Evolutionary conservation across 2,888 invertebrate genomes (phyloP).

Genomic region (Hedya salicella): DNA sequence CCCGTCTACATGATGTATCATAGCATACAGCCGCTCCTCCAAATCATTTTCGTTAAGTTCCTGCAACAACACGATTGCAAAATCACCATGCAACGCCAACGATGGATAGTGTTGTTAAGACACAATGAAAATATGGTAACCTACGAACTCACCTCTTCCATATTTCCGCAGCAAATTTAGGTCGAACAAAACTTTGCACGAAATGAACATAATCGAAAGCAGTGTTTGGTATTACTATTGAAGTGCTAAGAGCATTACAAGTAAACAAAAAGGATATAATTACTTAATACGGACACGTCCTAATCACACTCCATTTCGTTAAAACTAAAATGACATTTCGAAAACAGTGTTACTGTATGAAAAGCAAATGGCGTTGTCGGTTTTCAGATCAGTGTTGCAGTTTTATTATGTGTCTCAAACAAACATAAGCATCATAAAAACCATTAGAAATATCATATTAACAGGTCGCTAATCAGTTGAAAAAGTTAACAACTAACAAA

Average conservation of each 20-base stretch:
- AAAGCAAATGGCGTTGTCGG: background rate
- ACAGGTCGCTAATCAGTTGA: no score
- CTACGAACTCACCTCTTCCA: conserved; percentile 79
- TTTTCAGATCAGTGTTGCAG: background rate
- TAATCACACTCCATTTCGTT: conserved; percentile 66
- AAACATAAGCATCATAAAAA: background rate
- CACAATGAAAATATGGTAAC: conserved; percentile 73
- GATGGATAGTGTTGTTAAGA: conserved; percentile 54
- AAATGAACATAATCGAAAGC: conserved; percentile 80
- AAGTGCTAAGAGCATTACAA: conserved; percentile 73
- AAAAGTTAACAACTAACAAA: no score
- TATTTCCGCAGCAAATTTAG: conserved; percentile 74
- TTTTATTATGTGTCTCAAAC: conserved; percentile 19
- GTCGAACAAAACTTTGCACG: conserved; percentile 70
- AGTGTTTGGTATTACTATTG: conserved; percentile 66
- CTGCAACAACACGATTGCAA: conserved; percentile 65
- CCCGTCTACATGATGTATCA: conserved; percentile 77
- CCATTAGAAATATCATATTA: no score
- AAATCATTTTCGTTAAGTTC: conserved; percentile 81
- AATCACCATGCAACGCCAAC: conserved; percentile 48
- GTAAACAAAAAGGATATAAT: conserved; percentile 68
- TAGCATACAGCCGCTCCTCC: conserved; percentile 79
- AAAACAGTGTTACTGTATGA: conserved; percentile 13
- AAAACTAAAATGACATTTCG: conserved; percentile 61
- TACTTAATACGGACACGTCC: conserved; percentile 77